These are phyloP conservation scores for Coracias cyanogaster DNA, from an alignment of 2,797 vertebrate genomes.

Conservation along the genomic window DNA sequence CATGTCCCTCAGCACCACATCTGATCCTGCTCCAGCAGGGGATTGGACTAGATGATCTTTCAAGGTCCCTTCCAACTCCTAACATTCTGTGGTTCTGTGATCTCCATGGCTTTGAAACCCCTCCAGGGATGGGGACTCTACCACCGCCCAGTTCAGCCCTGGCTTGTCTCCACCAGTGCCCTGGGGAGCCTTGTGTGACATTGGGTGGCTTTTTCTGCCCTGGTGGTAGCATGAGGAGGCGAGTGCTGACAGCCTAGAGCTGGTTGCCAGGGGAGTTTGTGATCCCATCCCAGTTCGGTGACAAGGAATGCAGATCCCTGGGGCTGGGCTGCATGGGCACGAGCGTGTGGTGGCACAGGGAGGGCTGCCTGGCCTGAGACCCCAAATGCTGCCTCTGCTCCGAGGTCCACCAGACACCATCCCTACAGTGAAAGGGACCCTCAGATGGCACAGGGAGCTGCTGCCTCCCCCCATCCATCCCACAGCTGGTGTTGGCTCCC, in stretches of 20 bases:
- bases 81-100: no score
- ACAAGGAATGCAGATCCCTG: background rate
- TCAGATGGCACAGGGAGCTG: background rate
- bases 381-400: background rate
- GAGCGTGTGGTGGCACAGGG: background rate
- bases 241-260: background rate
- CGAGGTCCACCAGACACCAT: rapidly evolving
- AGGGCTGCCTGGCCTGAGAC: background rate
- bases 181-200: background rate
- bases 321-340: background rate
- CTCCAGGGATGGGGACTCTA: background rate
- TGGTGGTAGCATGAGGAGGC: background rate
- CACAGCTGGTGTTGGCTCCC: rapidly evolving
- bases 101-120: background rate
- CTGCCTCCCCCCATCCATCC: rapidly evolving
- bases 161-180: background rate
- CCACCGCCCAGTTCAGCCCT: background rate
- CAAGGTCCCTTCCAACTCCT: no score
- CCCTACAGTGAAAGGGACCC: background rate
- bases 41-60: no score
- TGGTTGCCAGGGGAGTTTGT: rapidly evolving
- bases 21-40: no score
- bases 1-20: background rate
- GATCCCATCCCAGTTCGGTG: background rate
- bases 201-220: background rate